Percentiles rank a stretch among this genome's conserved stretches.
These are phyloP conservation scores for Drosophila burlai DNA, from an alignment of 1,140 invertebrate species.

Conservation along the genomic window DNA sequence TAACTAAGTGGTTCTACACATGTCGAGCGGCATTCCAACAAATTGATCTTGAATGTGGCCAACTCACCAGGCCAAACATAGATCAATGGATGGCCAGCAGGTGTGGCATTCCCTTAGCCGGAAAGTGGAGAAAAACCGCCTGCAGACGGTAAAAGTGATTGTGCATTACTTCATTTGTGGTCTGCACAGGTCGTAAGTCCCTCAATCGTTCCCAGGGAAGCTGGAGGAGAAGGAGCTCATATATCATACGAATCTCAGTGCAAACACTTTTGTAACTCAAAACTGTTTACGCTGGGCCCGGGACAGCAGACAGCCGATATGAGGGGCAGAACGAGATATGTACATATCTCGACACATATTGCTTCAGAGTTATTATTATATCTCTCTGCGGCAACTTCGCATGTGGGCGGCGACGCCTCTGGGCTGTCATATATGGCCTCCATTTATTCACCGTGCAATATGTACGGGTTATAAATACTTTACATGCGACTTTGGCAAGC, in stretches of 20 bases:
- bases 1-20: constrained; percentile 50
- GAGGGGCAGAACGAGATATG: constrained; percentile 8
- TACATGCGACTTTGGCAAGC: constrained; percentile 67
- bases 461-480: constrained; percentile 58
- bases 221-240: constrained; percentile 17
- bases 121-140: constrained; percentile 6
- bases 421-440: constrained; percentile 61
- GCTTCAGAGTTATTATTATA: constrained; percentile 52
- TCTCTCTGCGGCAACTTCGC: constrained; percentile 42
- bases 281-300: constrained; percentile 37
- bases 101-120: constrained; percentile 29
- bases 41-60: constrained; percentile 59
- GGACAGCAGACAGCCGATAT: constrained; percentile 4
- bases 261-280: constrained; percentile 54
- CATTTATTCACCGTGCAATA: constrained; percentile 55
- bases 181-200: constrained; percentile 6
- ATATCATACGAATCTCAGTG: constrained; percentile 28
- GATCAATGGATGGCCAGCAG: constrained; percentile 43
- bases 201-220: constrained; percentile 14
- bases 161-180: constrained; percentile 12
- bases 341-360: constrained; percentile 50
- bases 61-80: constrained; percentile 6
- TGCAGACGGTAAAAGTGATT: constrained; percentile 33
- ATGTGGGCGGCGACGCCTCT: constrained; percentile 64
- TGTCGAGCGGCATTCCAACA: constrained; percentile 41